Evolutionary conservation across 2,113 vertebrate genomes (phyloP), one percentile per base, ranked within the genome.

Genomic region (Chaetodon trifascialis): DNA sequence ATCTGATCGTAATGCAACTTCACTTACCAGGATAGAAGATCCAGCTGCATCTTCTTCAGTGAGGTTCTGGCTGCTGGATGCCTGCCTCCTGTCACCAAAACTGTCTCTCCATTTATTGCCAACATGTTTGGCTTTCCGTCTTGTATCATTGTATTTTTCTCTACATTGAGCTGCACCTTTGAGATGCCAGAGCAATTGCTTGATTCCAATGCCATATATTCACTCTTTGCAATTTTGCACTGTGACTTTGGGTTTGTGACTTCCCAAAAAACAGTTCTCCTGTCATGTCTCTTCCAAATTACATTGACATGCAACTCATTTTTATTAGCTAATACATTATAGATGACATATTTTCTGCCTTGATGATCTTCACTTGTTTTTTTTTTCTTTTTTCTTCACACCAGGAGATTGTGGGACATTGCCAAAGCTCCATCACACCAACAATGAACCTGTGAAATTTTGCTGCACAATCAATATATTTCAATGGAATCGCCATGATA

Each of bases 101-200:
- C 69, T 67, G 66, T 76, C 68, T 55, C 68, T 59, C 65, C n/a
- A 40, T 49, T 74, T 62, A 73, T 58, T 46, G 64, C 75, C 83
- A 80, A 51, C 52, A 66, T 75, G 51, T 70, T 75, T 86, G 84
- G 79, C 84, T 69, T 21, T 79, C 55, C 15, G 38, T 79, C 65
- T 60, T 12, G 34, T 15, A 19, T 76, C 73, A 76, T 72, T 76
- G 62, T 40, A 67, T 76, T 68, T 76, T 52, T 55, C n/a, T 40
- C 72, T 42, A 17, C 73, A 76, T 55, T 67, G 63, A 47, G 25
- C 40, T 19, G 1, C 49, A 67, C 38, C 77, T 62, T 60, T 5
- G 7, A 73, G 44, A 73, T 42, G 66, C 67, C 60, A 76, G 60
- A 76, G 30, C 42, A 71, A 75, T 25, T 68, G 25, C 59, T 65